Evolutionary conservation across 2,113 vertebrate species (phyloP).

Genomic region (Brachypodius melanocephalos): DNA sequence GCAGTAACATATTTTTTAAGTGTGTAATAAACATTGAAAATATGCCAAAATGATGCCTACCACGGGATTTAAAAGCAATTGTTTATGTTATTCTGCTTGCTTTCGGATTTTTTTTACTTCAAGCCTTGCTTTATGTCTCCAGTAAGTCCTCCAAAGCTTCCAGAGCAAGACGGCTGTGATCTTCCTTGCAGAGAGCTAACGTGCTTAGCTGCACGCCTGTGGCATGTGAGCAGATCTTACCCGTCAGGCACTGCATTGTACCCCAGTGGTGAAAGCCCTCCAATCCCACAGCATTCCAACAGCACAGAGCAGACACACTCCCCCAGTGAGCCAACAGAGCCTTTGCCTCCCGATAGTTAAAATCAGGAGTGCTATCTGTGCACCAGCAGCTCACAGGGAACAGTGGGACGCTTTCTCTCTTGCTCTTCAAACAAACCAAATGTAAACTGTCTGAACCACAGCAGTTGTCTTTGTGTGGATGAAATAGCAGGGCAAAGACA

Average conservation of each 20-base stretch:
- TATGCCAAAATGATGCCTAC: slow-evolving; percentile 28
- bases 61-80: slow-evolving; percentile 35
- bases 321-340: background rate
- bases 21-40: slow-evolving; percentile 44
- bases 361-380: slow-evolving; percentile 19
- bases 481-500: slow-evolving; percentile 71
- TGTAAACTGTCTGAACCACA: slow-evolving; percentile 78
- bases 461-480: slow-evolving; percentile 64
- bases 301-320: rapidly evolving
- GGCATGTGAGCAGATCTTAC: background rate
- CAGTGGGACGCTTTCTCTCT: slow-evolving; percentile 31
- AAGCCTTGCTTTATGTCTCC: background rate
- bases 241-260: background rate
- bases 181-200: background rate
- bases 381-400: slow-evolving; percentile 21
- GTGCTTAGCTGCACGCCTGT: background rate
- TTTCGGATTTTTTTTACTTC: background rate
- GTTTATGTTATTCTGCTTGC: background rate
- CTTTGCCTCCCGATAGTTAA: background rate
- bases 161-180: background rate
- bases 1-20: slow-evolving; percentile 24
- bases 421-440: slow-evolving; percentile 60
- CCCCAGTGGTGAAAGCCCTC: background rate
- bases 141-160: background rate
- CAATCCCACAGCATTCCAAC: rapidly evolving